Evolutionary conservation across 2,797 vertebrate species (phyloP).

Genomic region (Gymnothorax reevesii): DNA sequence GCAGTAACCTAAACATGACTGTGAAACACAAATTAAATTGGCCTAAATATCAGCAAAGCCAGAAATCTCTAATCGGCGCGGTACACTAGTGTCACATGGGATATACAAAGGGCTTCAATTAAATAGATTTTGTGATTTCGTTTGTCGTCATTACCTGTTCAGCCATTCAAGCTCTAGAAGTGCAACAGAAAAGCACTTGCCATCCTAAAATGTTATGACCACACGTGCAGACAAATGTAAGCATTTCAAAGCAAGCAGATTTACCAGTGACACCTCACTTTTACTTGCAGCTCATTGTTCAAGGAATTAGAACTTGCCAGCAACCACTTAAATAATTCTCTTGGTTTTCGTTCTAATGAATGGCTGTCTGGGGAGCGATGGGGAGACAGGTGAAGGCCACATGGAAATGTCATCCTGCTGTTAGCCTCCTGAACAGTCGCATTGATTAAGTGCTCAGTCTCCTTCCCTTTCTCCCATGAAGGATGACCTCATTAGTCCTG

Average conservation of each 20-base stretch:
- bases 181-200: slow-evolving; percentile 54
- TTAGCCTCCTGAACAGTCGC: slow-evolving; percentile 37
- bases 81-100: background rate
- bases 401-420: slow-evolving; percentile 38
- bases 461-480: slow-evolving; percentile 57
- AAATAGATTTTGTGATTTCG: slow-evolving; percentile 67
- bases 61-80: background rate
- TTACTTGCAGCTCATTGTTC: background rate
- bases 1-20: background rate
- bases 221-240: background rate
- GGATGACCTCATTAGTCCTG: slow-evolving; percentile 67
- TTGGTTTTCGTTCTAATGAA: background rate
- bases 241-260: slow-evolving; percentile 49
- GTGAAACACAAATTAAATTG: background rate
- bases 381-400: slow-evolving; percentile 8
- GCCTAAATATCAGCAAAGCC: background rate
- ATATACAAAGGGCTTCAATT: slow-evolving; percentile 34
- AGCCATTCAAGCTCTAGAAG: slow-evolving; percentile 51
- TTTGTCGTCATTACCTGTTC: slow-evolving; percentile 74
- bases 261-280: background rate
- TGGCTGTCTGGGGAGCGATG: background rate
- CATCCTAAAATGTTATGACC: slow-evolving; percentile 28
- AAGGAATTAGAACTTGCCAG: background rate
- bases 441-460: slow-evolving; percentile 60
- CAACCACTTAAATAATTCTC: background rate